These are phyloP conservation scores for Acanthosepion esculentum DNA, from an alignment of 2,888 invertebrate species.

Conservation along the genomic window DNA sequence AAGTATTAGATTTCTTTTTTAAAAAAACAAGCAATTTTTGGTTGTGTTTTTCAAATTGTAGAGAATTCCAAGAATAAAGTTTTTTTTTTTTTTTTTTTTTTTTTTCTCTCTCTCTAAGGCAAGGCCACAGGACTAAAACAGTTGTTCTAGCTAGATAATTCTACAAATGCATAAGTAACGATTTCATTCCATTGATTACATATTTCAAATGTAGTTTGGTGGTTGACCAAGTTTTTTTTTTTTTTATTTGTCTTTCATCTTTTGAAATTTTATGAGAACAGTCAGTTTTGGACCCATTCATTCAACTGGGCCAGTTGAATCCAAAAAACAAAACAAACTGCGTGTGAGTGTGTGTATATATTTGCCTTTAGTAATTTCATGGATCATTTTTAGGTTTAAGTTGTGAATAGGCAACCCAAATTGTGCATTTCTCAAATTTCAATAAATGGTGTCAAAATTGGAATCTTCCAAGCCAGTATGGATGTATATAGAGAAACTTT, in stretches of 20 bases:
- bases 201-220: not conserved
- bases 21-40: too few relatives aligned
- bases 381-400: too few relatives aligned
- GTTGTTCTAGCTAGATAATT: too few relatives aligned
- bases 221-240: not conserved
- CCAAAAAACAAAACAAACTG: not conserved
- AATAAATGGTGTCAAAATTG: not conserved
- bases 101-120: too few relatives aligned
- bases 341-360: not conserved
- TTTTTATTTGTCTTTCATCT: not conserved
- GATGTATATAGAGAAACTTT: not conserved
- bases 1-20: too few relatives aligned
- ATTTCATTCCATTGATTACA: not conserved
- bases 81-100: too few relatives aligned
- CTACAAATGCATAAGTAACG: not conserved
- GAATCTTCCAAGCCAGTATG: not conserved
- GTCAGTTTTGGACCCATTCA: too few relatives aligned
- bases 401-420: not conserved
- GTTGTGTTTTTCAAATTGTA: too few relatives aligned
- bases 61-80: too few relatives aligned
- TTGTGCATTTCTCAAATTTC: constrained; percentile 20
- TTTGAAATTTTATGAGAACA: not conserved
- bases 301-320: not conserved
- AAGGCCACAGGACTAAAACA: too few relatives aligned
- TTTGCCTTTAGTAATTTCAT: not conserved